Evolutionary conservation across 2,113 vertebrate species (phyloP).

Genomic region (Pyrgilauda ruficollis): DNA sequence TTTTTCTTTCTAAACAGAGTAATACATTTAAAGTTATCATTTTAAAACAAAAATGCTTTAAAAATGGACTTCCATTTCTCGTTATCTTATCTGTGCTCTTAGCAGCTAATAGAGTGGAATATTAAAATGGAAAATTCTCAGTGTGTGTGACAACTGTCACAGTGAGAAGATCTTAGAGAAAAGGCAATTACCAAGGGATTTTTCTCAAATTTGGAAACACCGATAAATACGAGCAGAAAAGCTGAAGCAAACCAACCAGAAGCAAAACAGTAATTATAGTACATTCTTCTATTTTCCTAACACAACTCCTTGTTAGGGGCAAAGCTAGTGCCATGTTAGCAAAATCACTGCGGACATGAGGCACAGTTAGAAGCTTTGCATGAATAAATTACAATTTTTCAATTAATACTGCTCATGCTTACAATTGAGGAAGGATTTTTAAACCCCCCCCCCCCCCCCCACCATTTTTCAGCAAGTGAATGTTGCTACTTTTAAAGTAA

Average conservation of each 20-base stretch:
- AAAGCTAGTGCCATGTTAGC: background rate
- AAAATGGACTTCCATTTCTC: background rate
- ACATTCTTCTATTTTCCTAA: background rate
- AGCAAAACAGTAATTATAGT: constrained; percentile 20
- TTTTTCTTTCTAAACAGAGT: constrained; percentile 40
- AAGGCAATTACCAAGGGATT: constrained; percentile 22
- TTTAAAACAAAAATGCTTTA: constrained; percentile 28
- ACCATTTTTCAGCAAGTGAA: too few species aligned
- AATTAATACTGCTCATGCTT: constrained; percentile 25
- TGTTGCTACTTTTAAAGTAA: constrained; percentile 32
- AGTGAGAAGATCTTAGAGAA: constrained; percentile 24
- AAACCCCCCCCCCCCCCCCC: background rate
- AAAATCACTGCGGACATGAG: background rate
- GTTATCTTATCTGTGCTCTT: constrained; percentile 39
- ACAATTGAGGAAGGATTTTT: background rate
- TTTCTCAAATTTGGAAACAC: constrained; percentile 27
- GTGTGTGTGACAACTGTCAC: constrained; percentile 6
- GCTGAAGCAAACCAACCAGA: background rate
- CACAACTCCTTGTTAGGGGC: background rate
- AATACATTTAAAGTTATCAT: constrained; percentile 45
- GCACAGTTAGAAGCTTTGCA: background rate
- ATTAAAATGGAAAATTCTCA: constrained; percentile 29
- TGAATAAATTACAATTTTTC: constrained; percentile 48
- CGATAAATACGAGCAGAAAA: constrained; percentile 3
- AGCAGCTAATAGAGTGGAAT: constrained; percentile 7